Evolutionary conservation across 1,140 invertebrate species (phyloP).

Genomic region (Drosophila tsacasi): DNA sequence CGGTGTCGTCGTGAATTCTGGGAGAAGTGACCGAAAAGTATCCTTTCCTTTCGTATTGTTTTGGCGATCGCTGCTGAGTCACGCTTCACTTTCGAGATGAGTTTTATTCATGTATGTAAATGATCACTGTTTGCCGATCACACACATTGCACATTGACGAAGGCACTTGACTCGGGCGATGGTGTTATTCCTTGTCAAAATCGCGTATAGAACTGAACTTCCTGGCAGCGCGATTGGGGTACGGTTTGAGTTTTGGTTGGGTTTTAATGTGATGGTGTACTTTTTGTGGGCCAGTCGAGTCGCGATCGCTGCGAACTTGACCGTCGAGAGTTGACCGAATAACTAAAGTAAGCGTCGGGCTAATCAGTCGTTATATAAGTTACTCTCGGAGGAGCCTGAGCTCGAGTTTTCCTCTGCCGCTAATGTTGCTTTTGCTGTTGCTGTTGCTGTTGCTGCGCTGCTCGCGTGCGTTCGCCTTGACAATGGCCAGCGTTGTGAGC

Average conservation of each 20-base stretch:
- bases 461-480: slow-evolving; percentile 82
- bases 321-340: slow-evolving; percentile 85
- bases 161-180: slow-evolving; percentile 39
- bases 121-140: slow-evolving; percentile 60
- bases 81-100: slow-evolving; percentile 60
- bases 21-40: slow-evolving; percentile 51
- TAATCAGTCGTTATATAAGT: slow-evolving; percentile 85
- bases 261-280: slow-evolving; percentile 11
- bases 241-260: slow-evolving; percentile 12
- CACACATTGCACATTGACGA: slow-evolving; percentile 57
- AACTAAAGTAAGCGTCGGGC: slow-evolving; percentile 82
- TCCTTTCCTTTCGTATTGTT: slow-evolving; percentile 54
- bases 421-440: slow-evolving; percentile 48
- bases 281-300: slow-evolving; percentile 56
- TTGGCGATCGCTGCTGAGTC: slow-evolving; percentile 50
- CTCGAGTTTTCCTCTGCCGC: slow-evolving; percentile 51
- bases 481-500: slow-evolving; percentile 83
- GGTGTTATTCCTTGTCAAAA: slow-evolving; percentile 43
- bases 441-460: slow-evolving; percentile 46
- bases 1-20: slow-evolving; percentile 26
- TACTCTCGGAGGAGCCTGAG: slow-evolving; percentile 66
- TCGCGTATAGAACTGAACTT: slow-evolving; percentile 26
- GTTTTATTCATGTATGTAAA: slow-evolving; percentile 64
- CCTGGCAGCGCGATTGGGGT: slow-evolving; percentile 45
- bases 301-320: slow-evolving; percentile 81